Percentiles rank a stretch among this genome's conserved stretches.
phyloP scores from a whole-genome alignment of 37 sponge, comb jelly and placozoan species.

The Halisarca cf. caerulea region DNA sequence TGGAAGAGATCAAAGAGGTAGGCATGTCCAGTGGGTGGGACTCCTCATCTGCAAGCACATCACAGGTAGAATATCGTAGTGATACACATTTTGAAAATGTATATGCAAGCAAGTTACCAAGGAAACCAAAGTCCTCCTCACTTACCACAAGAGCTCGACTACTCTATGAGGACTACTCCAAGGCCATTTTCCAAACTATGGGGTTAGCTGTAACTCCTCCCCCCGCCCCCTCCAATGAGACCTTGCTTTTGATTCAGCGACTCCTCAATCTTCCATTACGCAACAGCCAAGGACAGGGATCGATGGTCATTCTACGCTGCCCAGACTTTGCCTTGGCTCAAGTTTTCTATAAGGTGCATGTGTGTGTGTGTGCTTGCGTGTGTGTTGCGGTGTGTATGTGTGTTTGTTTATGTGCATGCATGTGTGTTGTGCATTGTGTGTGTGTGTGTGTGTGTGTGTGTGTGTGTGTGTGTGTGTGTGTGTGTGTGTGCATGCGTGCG shows the following conservation, averaged over 20 bases:
- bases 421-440: too few relatives aligned
- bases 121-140: neutral
- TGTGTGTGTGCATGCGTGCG: neutral
- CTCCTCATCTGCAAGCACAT: neutral
- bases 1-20: neutral
- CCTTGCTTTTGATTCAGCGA: constrained; percentile 51
- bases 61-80: neutral
- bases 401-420: too few relatives aligned
- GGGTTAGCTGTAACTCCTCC: neutral
- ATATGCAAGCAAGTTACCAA: neutral
- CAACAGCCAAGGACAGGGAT: constrained; percentile 55
- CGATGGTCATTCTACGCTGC: constrained; percentile 71
- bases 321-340: constrained; percentile 8
- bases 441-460: too few relatives aligned
- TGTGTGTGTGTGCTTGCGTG: neutral
- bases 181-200: constrained; percentile 27
- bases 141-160: constrained; percentile 35
- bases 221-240: constrained; percentile 39
- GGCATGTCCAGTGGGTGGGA: neutral
- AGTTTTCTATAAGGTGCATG: constrained; percentile 26
- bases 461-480: too few relatives aligned
- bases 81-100: neutral
- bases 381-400: too few relatives aligned
- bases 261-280: constrained; percentile 58
- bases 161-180: constrained; percentile 56